Base-by-base conservation (phyloP, 2,888 invertebrate genomes). In the Acronicta psi region DNA sequence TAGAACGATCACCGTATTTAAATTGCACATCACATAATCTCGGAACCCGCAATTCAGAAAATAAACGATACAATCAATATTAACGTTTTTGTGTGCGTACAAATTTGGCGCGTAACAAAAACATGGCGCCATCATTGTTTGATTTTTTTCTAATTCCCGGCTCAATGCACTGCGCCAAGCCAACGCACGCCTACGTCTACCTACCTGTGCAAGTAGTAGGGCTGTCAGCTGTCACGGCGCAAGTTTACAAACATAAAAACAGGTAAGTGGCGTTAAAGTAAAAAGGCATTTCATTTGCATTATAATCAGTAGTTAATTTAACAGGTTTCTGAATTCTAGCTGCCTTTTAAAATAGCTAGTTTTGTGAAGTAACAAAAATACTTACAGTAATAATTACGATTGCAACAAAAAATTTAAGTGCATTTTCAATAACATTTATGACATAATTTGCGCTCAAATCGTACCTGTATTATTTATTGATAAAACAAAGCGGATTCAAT, bases 41-140 rank as follows among this genome's bases (percentile, higher is more conserved):
- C 36, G 18, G 46, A 55, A 45, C 40, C 54, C 18, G 25, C 41
- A 29, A 44, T 50, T 56, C 59, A 51, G 43, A 8, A 44, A 55
- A 59, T 52, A 37, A 55, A 62, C 59, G 61, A 68, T 44, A 66
- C 54, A 66, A 74, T 61, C 34, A 60, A 60, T 61, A 20, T 11
- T 52, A 29, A 52, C 18, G n/a, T 67, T 74, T 66, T 69, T 66
- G 46, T 58, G 20, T 8, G 40, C 23, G 9, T 38, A 57, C 56
- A 14, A 62, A 51, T 69, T 67, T 59, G 73, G 70, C 49, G 67
- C 40, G 44, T 13, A 54, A 66, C 55, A 75, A 77, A 77, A 76
- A 53, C 52, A 46, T 72, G 79, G 79, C 79, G 77, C 79, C 80
- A 68, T 60, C 58, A 79, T 77, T 77, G 77, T 79, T 77, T 57